Base-by-base conservation (phyloP, 2,888 invertebrate genomes). In the Tetrapedia diversipes region DNA sequence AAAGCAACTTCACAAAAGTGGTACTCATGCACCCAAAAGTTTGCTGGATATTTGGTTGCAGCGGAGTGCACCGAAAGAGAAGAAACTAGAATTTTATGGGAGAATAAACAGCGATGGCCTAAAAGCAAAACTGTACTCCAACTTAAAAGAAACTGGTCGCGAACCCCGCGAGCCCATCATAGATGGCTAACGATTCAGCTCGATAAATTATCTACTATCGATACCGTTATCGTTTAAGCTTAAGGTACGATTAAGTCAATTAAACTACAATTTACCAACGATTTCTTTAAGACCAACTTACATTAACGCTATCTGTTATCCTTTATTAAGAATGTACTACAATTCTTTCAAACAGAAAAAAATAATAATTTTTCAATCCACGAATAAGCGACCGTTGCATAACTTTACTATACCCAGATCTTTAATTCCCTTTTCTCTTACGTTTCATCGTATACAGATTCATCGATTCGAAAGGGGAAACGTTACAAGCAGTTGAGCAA, bases 41-140 rank as follows among this genome's bases (percentile, higher is more conserved):
- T 94, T 95, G 89, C 94, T 90, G 92, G 96, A 89, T 88, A 95
- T 92, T 89, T 97, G 94, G 95, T 94, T 89, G 91, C 95, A 91
- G 92, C 94, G 83, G 85, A 91, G 93, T 19, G 88, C 91, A 0
- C 92, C 92, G 14, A 93, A 93, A 65, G 94, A 94, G 41, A 93
- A 92, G 79, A 92, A 93, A 14, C 92, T 92, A 2, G 95, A 95
- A 56, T 95, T 95, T 89, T 92, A 92, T 37, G 95, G 95, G 0
- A 90, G 94, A 66, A 27, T 91, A 4, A 92, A 92, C 47, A 91
- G 91, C 54, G 94, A 93, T 4, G 94, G 95, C 14, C 92, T 93
- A 14, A 91, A 94, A 49, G 96, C 96, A 0, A 95, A 95, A 77
- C 90, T 97, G 2, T 97, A 97, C 92, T 94, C 95, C 0, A 96